Base-by-base conservation (phyloP, 92 coral and sea anemone genomes). In the Actinostola sp. region DNA sequence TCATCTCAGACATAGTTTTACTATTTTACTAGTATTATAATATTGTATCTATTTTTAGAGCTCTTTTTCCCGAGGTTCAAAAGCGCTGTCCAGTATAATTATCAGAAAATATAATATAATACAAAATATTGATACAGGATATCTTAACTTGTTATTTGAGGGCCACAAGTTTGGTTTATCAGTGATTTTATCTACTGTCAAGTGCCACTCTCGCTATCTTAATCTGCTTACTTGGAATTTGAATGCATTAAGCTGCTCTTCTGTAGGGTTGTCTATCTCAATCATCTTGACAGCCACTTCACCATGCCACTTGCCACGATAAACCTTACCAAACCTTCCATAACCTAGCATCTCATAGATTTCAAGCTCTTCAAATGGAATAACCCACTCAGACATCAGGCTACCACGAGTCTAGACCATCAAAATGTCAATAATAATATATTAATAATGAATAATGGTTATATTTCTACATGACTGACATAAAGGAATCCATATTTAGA, bases 261-360 rank as follows among this genome's bases (percentile, higher is more conserved):
- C 95, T n/a, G 98, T 94, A 26, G 96, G 96, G 53, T 94, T 89
- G 62, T 94, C 93, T 52, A 94, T 94, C 63, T 94, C 98, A 45
- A 94, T 92, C 80, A 91, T 89, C 77, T 94, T 94, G 31, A 94
- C 88, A 6, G 98, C 98, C 12, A 94, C 98, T 65, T 94, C 94
- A 33, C 98, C 98, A 50, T 94, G 98, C 98, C 98, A 94, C 58
- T 88, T 89, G 5, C 98, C 98, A 66, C 98, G 82, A 58, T 82
- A 83, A 36, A 94, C 98, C 43, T 83, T 81, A 15, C 97, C 98
- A 72, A 93, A 90, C 67, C 98, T 82, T 0, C 97, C 98, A 51
- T 60, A 71, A 24, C 98, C 98, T 19, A 93, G 84, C 34, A 76
- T 66, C 14, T 80, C 92, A 54, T 75, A 76, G 41, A 93, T 80